Evolutionary conservation across 2,888 invertebrate genomes (phyloP), one percentile per base, ranked within the genome.

Genomic region (Micoletzkya japonica): DNA sequence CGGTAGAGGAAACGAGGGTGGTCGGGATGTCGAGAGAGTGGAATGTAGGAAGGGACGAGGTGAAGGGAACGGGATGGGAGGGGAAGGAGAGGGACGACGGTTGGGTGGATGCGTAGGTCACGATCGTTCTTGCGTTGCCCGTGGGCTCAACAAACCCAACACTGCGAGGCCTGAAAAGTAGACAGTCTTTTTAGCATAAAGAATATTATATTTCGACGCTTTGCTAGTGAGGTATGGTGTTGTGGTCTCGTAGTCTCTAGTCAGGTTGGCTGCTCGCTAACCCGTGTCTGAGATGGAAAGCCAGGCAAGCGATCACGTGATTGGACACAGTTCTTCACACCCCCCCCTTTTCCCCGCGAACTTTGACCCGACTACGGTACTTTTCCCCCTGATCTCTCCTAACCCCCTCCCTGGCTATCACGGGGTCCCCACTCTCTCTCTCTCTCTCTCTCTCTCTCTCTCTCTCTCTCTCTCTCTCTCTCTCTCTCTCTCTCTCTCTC

Each of bases 131-230:
- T 71, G 72, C 64, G 60, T 73, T 68, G 54, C 70, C 73, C 50
- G 72, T 77, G 77, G 77, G 77, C 79, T 79, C 82, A 81, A 82
- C 82, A 82, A 82, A 82, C 82, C 77, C 82, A 82, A 76, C 82
- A 82, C 80, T 74, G 70, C 74, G 72, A 76, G 75, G 76, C 78
- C 80, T 80, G 73, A 20, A 74, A 73, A 34, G n/a, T 20, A n/a
- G 58, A 68, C 28, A 30, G 20, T 32, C 44, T 10, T 44, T n/a
- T 52, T 52, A 14, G 17, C 52, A 52, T 52, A 14, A 14, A n/a
- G 17, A 52, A n/a, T n/a, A 52, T 20, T 44, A n/a, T n/a, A n/a
- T n/a, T n/a, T n/a, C n/a, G n/a, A n/a, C n/a, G n/a, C n/a, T n/a
- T n/a, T n/a, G n/a, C n/a, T n/a, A n/a, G n/a, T n/a, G n/a, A n/a